Percentiles rank a stretch among this genome's conserved stretches.
These are phyloP conservation scores for Sorex fumeus DNA, from an alignment of 2,113 vertebrate species.

Conservation along the genomic window DNA sequence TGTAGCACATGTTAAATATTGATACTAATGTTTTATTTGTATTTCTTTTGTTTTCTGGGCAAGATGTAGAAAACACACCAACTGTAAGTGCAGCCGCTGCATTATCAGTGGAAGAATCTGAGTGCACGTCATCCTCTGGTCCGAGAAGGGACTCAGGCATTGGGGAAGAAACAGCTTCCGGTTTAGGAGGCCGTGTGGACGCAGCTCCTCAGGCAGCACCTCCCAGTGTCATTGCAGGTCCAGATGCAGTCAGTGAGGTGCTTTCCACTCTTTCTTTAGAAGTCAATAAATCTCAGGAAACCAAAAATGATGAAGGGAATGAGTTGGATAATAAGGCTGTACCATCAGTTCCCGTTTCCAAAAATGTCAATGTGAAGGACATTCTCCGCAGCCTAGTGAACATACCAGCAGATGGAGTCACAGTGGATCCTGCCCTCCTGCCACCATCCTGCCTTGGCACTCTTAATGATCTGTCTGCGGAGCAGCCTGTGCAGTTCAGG, in stretches of 20 bases:
- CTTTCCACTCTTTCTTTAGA: constrained; percentile 95
- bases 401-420: constrained; percentile 91
- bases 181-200: constrained; percentile 75
- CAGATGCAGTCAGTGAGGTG: constrained; percentile 96
- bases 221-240: constrained; percentile 88
- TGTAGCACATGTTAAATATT: constrained; percentile 26
- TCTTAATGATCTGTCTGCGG: constrained; percentile 89
- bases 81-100: constrained; percentile 34
- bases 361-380: constrained; percentile 96
- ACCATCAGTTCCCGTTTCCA: constrained; percentile 88
- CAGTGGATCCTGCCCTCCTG: constrained; percentile 92
- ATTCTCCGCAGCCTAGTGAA: constrained; percentile 97
- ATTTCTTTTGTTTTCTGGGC: constrained; percentile 64
- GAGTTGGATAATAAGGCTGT: constrained; percentile 83
- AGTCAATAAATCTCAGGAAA: constrained; percentile 91
- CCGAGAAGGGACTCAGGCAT: constrained; percentile 92
- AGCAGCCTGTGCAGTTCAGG: constrained; percentile 92
- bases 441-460: constrained; percentile 92
- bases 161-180: constrained; percentile 90
- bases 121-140: constrained; percentile 84
- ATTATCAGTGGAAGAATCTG: constrained; percentile 84
- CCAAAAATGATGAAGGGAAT: constrained; percentile 76
- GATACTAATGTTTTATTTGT: constrained; percentile 35
- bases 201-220: constrained; percentile 66
- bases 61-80: constrained; percentile 80